Evolutionary conservation across 2,888 invertebrate genomes (phyloP), one percentile per base, ranked within the genome.

Genomic region (Rhyacophila evoluta): DNA sequence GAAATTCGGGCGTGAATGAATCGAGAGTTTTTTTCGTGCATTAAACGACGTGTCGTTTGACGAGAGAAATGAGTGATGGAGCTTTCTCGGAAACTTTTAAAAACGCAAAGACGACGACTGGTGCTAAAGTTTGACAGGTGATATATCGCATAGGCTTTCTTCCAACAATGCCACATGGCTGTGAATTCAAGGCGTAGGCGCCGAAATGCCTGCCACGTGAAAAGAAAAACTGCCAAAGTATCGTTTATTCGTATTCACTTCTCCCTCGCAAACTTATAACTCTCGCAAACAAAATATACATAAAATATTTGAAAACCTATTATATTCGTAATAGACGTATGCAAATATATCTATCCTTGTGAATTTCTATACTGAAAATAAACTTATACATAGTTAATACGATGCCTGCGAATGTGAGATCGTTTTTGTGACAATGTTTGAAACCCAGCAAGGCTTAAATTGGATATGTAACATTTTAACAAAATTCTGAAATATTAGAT

Each of bases 101-200:
- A 69, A 69, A 69, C 28, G 29, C 28, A 28, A 28, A 29, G 29
- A 69, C 69, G 67, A 41, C 33, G 75, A n/a, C 68, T 72, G 28
- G 12, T 36, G 19, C 37, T 73, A n/a, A 78, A 78, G 74, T 78
- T 78, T 36, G 78, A 78, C 78, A 78, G 70, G 78, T 74, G 78
- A 78, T 78, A 74, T 69, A 38, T 78, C 68, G 33, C 39, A 27
- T 39, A 37, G 71, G 38, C 15, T 75, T 36, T 27, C 25, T 77
- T 38, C 19, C 55, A 33, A 77, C 77, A 72, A 37, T 67, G 67
- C 41, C 27, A 67, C 29, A 15, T 28, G 55, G 28, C 67, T 33
- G 36, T 12, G 36, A 71, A 11, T 36, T 37, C 28, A 28, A 15
- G 33, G 5, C 33, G 29, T 11, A 69, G 69, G 69, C 69, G 33